Evolutionary conservation across 2,797 vertebrate genomes (phyloP).

Genomic region (Neosilurus hyrtlii): DNA sequence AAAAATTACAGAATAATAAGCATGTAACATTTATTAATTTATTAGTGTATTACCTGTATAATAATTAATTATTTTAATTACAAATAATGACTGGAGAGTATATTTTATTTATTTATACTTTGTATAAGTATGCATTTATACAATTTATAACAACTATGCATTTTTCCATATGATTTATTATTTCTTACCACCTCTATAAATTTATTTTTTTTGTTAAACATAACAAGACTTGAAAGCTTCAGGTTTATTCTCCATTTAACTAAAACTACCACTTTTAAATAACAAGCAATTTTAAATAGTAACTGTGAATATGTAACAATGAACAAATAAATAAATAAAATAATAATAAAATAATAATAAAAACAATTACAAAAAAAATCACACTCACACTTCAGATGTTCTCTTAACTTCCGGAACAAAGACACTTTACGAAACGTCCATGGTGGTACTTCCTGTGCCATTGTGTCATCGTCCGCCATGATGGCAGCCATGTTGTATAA

Average conservation of each 20-base stretch:
- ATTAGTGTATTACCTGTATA: neutral
- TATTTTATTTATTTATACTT: neutral
- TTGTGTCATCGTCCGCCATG: neutral
- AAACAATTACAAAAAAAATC: neutral
- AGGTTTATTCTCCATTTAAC: neutral
- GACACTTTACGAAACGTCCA: conserved; percentile 43
- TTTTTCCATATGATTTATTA: neutral
- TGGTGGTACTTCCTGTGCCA: neutral
- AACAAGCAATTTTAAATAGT: neutral
- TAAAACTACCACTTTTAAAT: neutral
- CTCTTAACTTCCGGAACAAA: conserved; percentile 46
- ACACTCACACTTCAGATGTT: conserved; percentile 47
- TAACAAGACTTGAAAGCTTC: neutral
- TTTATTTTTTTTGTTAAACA: neutral
- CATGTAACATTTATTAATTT: neutral
- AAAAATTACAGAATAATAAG: neutral
- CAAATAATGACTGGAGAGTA: neutral
- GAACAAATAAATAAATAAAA: too few species aligned
- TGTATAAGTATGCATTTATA: neutral
- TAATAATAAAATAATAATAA: neutral
- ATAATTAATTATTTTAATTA: neutral
- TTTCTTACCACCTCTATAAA: too few species aligned
- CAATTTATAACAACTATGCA: neutral
- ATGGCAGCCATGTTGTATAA: neutral
- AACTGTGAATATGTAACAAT: neutral